phyloP scores from a whole-genome alignment of 1,140 invertebrate genomes.

The Brachystomella parvula region DNA sequence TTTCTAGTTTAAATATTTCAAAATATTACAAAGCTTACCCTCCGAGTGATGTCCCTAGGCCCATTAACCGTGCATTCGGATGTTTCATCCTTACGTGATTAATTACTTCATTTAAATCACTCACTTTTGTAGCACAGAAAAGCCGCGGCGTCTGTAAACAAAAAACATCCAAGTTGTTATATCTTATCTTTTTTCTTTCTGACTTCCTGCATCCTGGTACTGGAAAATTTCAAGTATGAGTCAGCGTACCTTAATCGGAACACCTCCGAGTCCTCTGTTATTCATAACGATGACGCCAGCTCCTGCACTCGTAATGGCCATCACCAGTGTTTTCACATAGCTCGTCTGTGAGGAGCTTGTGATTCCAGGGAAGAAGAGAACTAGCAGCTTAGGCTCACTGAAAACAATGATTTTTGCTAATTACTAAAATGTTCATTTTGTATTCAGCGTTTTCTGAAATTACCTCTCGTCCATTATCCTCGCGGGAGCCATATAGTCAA shows the following conservation, averaged over 20 bases:
- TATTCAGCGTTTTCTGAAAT: neutral
- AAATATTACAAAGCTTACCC: constrained; percentile 40
- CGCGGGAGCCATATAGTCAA: constrained; percentile 9
- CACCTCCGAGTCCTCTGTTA: constrained; percentile 66
- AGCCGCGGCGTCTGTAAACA: constrained; percentile 59
- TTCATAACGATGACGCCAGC: constrained; percentile 70
- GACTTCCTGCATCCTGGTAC: too few species aligned
- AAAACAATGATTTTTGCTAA: neutral
- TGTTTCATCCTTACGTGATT: constrained; percentile 55
- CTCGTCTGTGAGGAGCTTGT: constrained; percentile 66
- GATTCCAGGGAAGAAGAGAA: constrained; percentile 72
- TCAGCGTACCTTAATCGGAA: constrained; percentile 54
- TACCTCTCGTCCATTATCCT: neutral
- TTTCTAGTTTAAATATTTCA: neutral
- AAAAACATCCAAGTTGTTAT: neutral
- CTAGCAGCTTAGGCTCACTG: constrained; percentile 48
- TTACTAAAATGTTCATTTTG: neutral
- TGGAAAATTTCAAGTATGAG: neutral
- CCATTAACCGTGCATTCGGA: constrained; percentile 62
- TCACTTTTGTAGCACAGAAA: constrained; percentile 65
- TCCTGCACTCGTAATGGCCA: constrained; percentile 55
- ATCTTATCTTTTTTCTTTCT: neutral
- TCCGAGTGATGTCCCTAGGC: constrained; percentile 38
- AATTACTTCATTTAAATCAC: constrained; percentile 64
- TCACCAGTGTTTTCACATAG: constrained; percentile 70